phyloP scores from a whole-genome alignment of 2,888 invertebrate species.

The Sicus ferrugineus region DNA sequence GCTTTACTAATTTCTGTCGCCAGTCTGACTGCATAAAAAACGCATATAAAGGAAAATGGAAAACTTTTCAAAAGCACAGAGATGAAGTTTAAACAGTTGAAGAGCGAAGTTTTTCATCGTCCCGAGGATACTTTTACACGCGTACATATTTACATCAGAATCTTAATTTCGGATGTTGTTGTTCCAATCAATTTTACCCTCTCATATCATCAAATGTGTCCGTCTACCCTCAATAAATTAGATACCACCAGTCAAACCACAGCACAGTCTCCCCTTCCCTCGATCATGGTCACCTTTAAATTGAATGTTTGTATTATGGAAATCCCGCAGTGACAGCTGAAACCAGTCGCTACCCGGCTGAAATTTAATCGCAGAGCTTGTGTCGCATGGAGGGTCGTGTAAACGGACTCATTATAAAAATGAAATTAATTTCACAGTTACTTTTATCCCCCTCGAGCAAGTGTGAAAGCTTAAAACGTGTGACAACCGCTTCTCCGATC shows the following conservation, averaged over 20 bases:
- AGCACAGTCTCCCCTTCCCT: too few species aligned
- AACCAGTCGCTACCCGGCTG: background rate
- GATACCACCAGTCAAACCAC: too few species aligned
- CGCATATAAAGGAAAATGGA: constrained; percentile 6
- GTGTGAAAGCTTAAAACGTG: background rate
- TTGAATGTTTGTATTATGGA: too few species aligned
- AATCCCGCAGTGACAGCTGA: background rate
- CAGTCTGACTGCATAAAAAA: constrained; percentile 27
- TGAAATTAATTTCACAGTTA: constrained; percentile 10
- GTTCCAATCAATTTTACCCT: background rate
- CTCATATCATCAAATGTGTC: background rate
- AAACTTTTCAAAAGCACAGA: too few species aligned
- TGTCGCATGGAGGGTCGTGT: background rate
- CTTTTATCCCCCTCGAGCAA: background rate
- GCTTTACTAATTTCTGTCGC: constrained; percentile 28
- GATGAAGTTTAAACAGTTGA: background rate
- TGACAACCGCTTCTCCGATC: background rate
- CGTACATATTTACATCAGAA: background rate
- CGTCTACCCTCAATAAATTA: too few species aligned
- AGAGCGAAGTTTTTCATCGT: background rate
- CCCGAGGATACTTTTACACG: background rate
- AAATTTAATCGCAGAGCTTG: background rate
- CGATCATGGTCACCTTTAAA: too few species aligned
- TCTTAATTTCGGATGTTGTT: background rate
- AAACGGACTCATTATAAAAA: background rate